phyloP scores from a whole-genome alignment of 2,113 vertebrate genomes.

The Menidia beryllina region DNA sequence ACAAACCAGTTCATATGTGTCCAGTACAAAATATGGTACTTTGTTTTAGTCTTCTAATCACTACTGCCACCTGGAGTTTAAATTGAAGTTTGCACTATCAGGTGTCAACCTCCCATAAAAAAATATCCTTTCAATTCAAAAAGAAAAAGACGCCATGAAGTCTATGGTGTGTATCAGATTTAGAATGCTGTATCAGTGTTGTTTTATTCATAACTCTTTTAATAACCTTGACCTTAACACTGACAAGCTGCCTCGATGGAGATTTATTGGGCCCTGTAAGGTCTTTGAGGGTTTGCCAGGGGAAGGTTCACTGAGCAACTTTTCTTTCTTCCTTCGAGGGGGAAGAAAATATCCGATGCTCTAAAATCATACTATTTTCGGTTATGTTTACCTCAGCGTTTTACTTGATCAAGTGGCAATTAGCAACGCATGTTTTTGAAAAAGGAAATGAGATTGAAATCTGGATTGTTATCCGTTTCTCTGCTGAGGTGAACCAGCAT shows the following conservation, averaged over 20 bases:
- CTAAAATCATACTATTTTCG: constrained; percentile 35
- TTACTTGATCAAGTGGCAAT: constrained; percentile 32
- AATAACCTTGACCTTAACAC: constrained; percentile 77
- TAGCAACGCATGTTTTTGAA: constrained; percentile 22
- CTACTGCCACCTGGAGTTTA: constrained; percentile 76
- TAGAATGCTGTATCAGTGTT: constrained; percentile 13
- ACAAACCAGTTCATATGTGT: constrained; percentile 13
- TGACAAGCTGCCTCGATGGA: constrained; percentile 65
- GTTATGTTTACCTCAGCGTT: constrained; percentile 61
- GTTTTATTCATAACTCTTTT: constrained; percentile 73
- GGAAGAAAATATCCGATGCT: constrained; percentile 54
- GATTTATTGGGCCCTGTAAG: constrained; percentile 72
- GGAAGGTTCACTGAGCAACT: constrained; percentile 75
- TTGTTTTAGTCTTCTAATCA: constrained; percentile 57
- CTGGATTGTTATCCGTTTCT: constrained; percentile 49
- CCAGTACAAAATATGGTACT: constrained; percentile 8
- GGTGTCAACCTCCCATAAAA: constrained; percentile 26
- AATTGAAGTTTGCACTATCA: constrained; percentile 7
- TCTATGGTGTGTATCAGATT: constrained; percentile 41
- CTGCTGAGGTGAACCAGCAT: constrained; percentile 54
- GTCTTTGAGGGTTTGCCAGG: constrained; percentile 72
- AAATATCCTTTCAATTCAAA: constrained; percentile 41
- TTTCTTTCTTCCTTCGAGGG: constrained; percentile 33
- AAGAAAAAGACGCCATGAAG: constrained; percentile 28
- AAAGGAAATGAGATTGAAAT: constrained; percentile 27